Percentiles rank a stretch among this genome's conserved stretches.
These are phyloP conservation scores for Hippocampus comes DNA, from an alignment of 2,113 vertebrate genomes.

Conservation along the genomic window DNA sequence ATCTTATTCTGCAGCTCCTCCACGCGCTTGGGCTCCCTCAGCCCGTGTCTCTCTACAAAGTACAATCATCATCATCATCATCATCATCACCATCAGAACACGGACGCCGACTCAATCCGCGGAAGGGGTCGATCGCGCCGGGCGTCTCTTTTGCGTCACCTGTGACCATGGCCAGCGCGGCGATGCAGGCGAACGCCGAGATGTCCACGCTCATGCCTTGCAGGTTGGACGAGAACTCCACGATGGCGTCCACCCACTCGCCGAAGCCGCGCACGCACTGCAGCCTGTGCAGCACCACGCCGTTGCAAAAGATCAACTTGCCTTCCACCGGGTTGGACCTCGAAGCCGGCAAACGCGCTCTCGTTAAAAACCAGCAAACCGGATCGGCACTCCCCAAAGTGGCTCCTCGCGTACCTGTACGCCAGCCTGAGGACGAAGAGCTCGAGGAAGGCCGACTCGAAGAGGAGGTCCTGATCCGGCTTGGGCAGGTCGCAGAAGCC, in stretches of 20 bases:
- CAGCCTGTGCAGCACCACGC: constrained; percentile 94
- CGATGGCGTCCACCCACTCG: constrained; percentile 98
- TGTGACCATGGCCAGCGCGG: constrained; percentile 98
- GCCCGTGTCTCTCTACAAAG: constrained; percentile 89
- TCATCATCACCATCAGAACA: no score
- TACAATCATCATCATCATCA: not conserved
- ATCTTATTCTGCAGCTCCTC: constrained; percentile 99
- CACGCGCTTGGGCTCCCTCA: constrained; percentile 96
- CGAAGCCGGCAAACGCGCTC: constrained; percentile 31
- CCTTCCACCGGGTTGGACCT: constrained; percentile 98
- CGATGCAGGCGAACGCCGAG: constrained; percentile 98
- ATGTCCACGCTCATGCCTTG: constrained; percentile 99
- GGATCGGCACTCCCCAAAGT: constrained; percentile 70
- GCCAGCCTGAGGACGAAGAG: constrained; percentile 94
- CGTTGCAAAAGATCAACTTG: constrained; percentile 99
- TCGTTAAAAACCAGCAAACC: not conserved
- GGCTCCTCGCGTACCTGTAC: constrained; percentile 80
- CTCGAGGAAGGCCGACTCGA: constrained; percentile 97
- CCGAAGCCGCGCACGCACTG: constrained; percentile 98
- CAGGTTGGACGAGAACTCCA: constrained; percentile 96
- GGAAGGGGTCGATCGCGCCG: no score
- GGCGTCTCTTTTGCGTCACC: constrained; percentile 66
- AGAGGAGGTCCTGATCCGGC: constrained; percentile 94
- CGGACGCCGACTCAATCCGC: no score
- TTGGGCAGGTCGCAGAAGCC: constrained; percentile 89